Base-by-base conservation (phyloP, 2,888 invertebrate species). In the Ophioninae sp. region DNA sequence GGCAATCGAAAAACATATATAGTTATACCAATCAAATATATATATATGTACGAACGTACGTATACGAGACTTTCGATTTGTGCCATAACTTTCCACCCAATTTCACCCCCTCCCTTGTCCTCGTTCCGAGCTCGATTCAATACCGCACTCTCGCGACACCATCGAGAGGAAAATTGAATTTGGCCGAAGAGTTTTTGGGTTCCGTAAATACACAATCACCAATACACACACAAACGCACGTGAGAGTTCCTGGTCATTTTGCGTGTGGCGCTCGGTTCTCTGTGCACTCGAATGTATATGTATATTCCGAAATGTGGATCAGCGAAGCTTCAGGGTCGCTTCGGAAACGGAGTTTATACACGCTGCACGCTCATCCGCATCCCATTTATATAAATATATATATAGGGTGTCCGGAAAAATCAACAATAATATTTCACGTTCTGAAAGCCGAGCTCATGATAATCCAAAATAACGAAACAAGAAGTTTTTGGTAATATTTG, bases 91-190 rank as follows among this genome's bases (percentile, higher is more conserved):
- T 83, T 85, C 82, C 78, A 65, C 74, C 75, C 81, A 77, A 64
- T 65, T 68, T 69, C 77, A 72, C 63, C 17, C 67, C 20, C 71
- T 80, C 37, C 1, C 71, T 71, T 61, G 59, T 23, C 20, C 59
- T 41, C 51, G 73, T 73, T 69, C 8, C 22, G 71, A 71, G 58
- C 76, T 84, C 84, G 75, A 84, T 84, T 84, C 84, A 84, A 84
- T 84, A 81, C 78, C 75, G 79, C 75, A 76, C 81, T 81, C 84
- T 79, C 79, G 44, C 79, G 84, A 84, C 81, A 79, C 79, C 75
- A 75, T 81, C 81, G 84, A 68, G 84, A 81, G 81, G 79, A 84
- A 84, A 84, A 84, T 84, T 84, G 84, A 84, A 84, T 84, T 84
- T 84, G 75, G 75, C 67, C 75, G 67, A 63, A 69, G 77, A 84